Evolutionary conservation across 2,113 vertebrate genomes (phyloP).

Genomic region (cattle (Bos taurus)): ARS-UCD2.0 NC_037354.1:11858001-11858500

Average conservation of each 20-base stretch:
- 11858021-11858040: not conserved
- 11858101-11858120: conserved; percentile 37
- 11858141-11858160: conserved; percentile 45
- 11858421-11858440: not conserved
- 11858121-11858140: conserved; percentile 28
- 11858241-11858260: not conserved
- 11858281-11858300: conserved; percentile 65
- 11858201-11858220: conserved; percentile 67
- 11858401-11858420: conserved; percentile 57
- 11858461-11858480: conserved; percentile 1
- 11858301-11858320: conserved; percentile 33
- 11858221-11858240: conserved; percentile 65
- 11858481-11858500: conserved; percentile 20
- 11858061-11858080: conserved; percentile 26
- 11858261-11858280: conserved; percentile 70
- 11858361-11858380: conserved; percentile 52
- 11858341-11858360: not conserved
- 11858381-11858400: conserved; percentile 35
- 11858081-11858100: not conserved
- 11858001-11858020: not conserved
- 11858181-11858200: conserved; percentile 35
- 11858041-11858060: conserved; percentile 2
- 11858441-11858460: not conserved
- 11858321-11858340: not conserved
- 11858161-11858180: conserved; percentile 58